phyloP scores from a whole-genome alignment of 2,797 vertebrate species.

The Enteromius trimaculatus region DNA sequence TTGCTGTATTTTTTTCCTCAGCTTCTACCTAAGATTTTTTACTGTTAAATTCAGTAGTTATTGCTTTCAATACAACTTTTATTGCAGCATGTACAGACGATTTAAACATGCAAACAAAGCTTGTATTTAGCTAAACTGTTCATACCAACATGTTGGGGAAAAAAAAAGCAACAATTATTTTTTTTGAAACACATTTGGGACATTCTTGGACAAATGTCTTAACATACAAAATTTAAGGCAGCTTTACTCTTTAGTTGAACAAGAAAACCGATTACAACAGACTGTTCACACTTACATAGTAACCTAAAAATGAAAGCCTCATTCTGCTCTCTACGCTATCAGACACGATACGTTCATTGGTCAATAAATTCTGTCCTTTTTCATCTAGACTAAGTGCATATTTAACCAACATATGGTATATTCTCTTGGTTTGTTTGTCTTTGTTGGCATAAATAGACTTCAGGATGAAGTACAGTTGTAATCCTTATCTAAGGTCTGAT shows the following conservation, averaged over 20 bases:
- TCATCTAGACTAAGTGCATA: slow-evolving; percentile 38
- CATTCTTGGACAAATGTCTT: slow-evolving; percentile 28
- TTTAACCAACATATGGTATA: slow-evolving; percentile 20
- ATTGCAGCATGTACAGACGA: slow-evolving; percentile 52
- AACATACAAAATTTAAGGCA: slow-evolving; percentile 47
- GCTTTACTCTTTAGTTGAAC: slow-evolving; percentile 28
- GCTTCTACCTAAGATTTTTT: not conserved
- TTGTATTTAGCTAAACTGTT: slow-evolving; percentile 30
- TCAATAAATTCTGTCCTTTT: slow-evolving; percentile 19
- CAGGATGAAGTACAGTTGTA: slow-evolving; percentile 21
- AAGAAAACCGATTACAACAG: slow-evolving; percentile 20
- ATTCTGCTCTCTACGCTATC: not conserved
- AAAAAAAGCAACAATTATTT: not conserved
- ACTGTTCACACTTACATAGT: slow-evolving; percentile 20
- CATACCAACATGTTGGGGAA: slow-evolving; percentile 4
- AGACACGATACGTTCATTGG: slow-evolving; percentile 1
- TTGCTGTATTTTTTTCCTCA: not conserved
- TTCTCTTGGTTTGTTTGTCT: slow-evolving; percentile 32
- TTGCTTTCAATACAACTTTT: slow-evolving; percentile 56
- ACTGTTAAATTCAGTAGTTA: slow-evolving; percentile 25
- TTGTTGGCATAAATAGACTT: slow-evolving; percentile 12
- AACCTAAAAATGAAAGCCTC: slow-evolving; percentile 5
- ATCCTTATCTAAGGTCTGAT: slow-evolving; percentile 22
- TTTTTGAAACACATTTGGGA: slow-evolving; percentile 20
- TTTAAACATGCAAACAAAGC: slow-evolving; percentile 45